Conservation (phyloP, 2,113 vertebrate genomes). For the Ahaetulla prasina region DNA sequence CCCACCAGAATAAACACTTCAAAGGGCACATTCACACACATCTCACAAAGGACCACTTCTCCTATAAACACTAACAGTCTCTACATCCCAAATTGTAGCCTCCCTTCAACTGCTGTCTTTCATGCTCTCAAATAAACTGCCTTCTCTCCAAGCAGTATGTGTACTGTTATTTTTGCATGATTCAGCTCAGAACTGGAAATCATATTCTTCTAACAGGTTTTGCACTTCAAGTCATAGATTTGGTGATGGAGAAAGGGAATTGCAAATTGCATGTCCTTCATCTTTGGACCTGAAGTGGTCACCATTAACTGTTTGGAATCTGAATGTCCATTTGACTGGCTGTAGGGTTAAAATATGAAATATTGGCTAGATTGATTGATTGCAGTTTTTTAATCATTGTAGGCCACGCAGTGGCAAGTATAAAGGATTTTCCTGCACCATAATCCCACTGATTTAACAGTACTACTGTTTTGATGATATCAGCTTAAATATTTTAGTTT, state of each 20-base stretch:
- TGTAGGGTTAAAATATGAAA: background rate
- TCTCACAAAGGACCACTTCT: background rate
- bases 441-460: background rate
- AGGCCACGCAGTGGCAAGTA: conserved; percentile 4
- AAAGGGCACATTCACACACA: background rate
- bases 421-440: background rate
- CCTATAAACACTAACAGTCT: background rate
- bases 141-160: background rate
- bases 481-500: background rate
- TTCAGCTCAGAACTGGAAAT: background rate
- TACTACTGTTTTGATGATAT: background rate
- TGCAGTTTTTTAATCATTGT: conserved; percentile 28
- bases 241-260: background rate
- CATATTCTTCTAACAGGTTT: background rate
- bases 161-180: background rate
- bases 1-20: background rate
- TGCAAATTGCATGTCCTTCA: too few relatives aligned
- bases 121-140: background rate
- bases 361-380: conserved; percentile 30
- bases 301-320: background rate
- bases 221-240: background rate
- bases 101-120: background rate
- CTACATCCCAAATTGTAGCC: background rate
- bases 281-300: background rate
- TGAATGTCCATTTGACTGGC: background rate